Conservation (phyloP, 2,113 vertebrate species). For the Vidua macroura region DNA sequence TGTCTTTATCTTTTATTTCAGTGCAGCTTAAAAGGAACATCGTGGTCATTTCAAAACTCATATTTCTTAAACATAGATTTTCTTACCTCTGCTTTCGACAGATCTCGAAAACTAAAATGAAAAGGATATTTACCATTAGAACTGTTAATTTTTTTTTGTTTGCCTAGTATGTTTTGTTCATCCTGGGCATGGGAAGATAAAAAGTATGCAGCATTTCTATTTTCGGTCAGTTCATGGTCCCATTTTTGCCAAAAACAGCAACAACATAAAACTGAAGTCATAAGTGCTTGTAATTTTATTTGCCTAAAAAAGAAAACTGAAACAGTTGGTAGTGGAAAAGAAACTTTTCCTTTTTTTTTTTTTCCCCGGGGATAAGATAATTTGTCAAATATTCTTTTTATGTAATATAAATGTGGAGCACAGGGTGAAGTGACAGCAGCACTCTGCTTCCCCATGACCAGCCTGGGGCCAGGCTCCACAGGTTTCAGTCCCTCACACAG, state of each 20-base stretch:
- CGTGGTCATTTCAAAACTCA: conserved; percentile 17
- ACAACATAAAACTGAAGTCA: background rate
- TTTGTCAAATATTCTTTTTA: background rate
- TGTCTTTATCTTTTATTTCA: conserved; percentile 32
- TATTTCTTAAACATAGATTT: background rate
- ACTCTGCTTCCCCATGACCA: background rate
- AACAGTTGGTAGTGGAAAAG: background rate
- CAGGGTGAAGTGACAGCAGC: background rate
- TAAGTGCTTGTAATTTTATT: background rate
- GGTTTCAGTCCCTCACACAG: background rate
- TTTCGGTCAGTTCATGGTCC: conserved; percentile 1
- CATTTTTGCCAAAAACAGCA: background rate
- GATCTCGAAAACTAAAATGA: background rate
- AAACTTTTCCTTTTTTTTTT: background rate
- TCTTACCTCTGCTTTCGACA: background rate
- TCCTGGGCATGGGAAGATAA: background rate
- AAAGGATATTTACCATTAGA: background rate
- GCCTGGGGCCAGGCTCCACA: background rate
- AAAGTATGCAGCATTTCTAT: conserved; percentile 16
- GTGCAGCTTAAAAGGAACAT: conserved; percentile 30
- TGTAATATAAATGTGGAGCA: background rate
- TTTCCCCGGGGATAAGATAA: background rate
- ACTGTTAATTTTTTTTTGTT: background rate
- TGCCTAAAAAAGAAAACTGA: background rate
- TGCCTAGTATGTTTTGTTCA: background rate